Conservation (phyloP, 1,140 invertebrate species). For the Drosophila paulistorum region DNA sequence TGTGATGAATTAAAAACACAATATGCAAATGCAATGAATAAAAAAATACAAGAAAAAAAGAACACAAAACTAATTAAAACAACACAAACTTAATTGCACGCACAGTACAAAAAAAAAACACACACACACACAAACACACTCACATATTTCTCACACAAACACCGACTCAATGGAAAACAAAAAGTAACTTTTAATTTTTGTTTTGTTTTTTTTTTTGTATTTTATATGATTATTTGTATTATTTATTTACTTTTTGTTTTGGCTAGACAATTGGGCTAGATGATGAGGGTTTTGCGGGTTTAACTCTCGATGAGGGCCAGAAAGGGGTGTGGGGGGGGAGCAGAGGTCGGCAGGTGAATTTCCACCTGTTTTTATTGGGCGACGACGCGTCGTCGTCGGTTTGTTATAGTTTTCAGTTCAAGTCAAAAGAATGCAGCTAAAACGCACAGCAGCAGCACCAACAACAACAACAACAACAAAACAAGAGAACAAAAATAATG, state of each 20-base stretch:
- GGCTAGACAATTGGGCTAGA: slow-evolving; percentile 5
- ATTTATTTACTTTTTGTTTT: slow-evolving; percentile 22
- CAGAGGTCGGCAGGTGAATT: slow-evolving; percentile 9
- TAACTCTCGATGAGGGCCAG: no score
- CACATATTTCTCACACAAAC: neutral
- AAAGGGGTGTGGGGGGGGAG: no score
- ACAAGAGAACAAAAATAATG: neutral
- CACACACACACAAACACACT: slow-evolving; percentile 14
- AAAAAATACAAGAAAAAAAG: slow-evolving; percentile 43
- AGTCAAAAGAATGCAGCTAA: slow-evolving; percentile 24
- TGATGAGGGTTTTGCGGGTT: neutral
- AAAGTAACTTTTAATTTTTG: slow-evolving; percentile 11
- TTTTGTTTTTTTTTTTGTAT: slow-evolving; percentile 23
- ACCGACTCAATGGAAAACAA: slow-evolving; percentile 3
- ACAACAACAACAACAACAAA: slow-evolving; percentile 23
- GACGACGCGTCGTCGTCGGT: neutral
- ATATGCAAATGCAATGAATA: slow-evolving; percentile 28
- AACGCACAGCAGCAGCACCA: slow-evolving; percentile 27
- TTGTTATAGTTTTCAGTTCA: slow-evolving; percentile 10
- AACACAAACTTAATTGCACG: slow-evolving; percentile 36
- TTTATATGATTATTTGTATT: slow-evolving; percentile 17
- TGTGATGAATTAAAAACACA: slow-evolving; percentile 39
- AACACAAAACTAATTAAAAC: slow-evolving; percentile 68
- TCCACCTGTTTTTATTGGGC: slow-evolving; percentile 11
- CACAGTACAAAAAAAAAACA: slow-evolving; percentile 64